Percentiles rank a stretch among this genome's conserved stretches.
Conservation (phyloP, 2,797 vertebrate species). For the Arctocebus calabarensis region DNA sequence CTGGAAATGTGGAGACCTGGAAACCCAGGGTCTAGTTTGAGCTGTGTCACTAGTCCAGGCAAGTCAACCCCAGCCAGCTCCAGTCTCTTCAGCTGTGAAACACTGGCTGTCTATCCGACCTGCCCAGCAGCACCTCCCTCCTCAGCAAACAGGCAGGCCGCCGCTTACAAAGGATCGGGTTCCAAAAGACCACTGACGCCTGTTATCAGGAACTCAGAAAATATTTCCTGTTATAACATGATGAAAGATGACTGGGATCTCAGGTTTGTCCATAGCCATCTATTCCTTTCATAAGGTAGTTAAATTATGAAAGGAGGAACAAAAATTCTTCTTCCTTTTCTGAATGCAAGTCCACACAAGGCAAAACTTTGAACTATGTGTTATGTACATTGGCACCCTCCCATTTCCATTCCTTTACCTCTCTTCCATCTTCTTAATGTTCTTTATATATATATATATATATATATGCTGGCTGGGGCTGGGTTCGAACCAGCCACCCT, state of each 20-base stretch:
- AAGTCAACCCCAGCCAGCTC: background rate
- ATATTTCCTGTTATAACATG: background rate
- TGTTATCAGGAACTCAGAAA: slow-evolving; percentile 46
- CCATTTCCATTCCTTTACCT: background rate
- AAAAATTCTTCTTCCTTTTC: slow-evolving; percentile 26
- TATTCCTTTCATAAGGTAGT: slow-evolving; percentile 37
- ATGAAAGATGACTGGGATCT: background rate
- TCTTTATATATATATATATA: no score
- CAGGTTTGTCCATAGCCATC: background rate
- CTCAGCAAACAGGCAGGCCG: background rate
- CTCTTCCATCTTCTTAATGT: background rate
- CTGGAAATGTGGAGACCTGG: background rate
- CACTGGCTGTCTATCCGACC: background rate
- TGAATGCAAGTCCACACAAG: slow-evolving; percentile 24
- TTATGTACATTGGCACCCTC: background rate
- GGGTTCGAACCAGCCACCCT: no score
- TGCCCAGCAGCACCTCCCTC: background rate
- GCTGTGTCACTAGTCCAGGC: background rate
- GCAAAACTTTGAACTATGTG: slow-evolving; percentile 44
- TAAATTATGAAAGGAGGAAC: slow-evolving; percentile 7
- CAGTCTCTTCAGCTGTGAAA: background rate
- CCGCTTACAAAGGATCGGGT: background rate
- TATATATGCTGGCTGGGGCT: no score
- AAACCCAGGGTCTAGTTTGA: background rate
- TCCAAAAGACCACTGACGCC: slow-evolving; percentile 40